phyloP scores from a whole-genome alignment of 2,113 vertebrate genomes.

The Pimephales promelas region DNA sequence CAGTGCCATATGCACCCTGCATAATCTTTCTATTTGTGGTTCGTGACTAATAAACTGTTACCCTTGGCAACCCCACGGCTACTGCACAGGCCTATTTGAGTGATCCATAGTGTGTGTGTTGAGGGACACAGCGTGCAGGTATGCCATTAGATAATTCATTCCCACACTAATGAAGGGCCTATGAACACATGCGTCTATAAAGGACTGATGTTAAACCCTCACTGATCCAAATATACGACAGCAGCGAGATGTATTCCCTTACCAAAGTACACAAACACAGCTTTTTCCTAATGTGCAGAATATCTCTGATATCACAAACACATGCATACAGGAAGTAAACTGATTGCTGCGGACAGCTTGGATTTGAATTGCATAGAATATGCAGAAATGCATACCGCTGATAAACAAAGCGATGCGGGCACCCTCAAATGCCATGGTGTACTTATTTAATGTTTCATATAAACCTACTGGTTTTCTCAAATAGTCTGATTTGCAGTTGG shows the following conservation, averaged over 20 bases:
- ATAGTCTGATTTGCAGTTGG: not conserved
- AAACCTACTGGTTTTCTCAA: not conserved
- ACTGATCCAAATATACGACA: slow-evolving; percentile 8
- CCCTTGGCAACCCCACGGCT: slow-evolving; percentile 29
- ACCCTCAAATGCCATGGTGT: not conserved
- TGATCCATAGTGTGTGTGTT: not conserved
- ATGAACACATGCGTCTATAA: slow-evolving; percentile 1
- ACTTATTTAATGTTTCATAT: not conserved
- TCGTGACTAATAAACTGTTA: slow-evolving; percentile 34
- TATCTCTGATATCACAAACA: slow-evolving; percentile 18
- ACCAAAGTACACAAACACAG: slow-evolving; percentile 4
- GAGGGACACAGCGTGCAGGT: slow-evolving; percentile 4
- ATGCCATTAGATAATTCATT: slow-evolving; percentile 3
- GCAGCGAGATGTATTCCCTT: slow-evolving; percentile 6
- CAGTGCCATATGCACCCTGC: slow-evolving; percentile 23
- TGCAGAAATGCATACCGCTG: slow-evolving; percentile 27
- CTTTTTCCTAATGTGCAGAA: slow-evolving; percentile 8
- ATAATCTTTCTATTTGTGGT: slow-evolving; percentile 36
- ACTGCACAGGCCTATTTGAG: slow-evolving; percentile 27
- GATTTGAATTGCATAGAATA: slow-evolving; percentile 27
- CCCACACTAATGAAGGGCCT: not conserved
- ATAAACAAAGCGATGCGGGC: not conserved
- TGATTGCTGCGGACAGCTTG: not conserved
- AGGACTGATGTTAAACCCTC: slow-evolving; percentile 4
- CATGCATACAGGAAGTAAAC: not conserved